Evolutionary conservation across 2,113 vertebrate genomes (phyloP).

Genomic region (Marmota monax): DNA sequence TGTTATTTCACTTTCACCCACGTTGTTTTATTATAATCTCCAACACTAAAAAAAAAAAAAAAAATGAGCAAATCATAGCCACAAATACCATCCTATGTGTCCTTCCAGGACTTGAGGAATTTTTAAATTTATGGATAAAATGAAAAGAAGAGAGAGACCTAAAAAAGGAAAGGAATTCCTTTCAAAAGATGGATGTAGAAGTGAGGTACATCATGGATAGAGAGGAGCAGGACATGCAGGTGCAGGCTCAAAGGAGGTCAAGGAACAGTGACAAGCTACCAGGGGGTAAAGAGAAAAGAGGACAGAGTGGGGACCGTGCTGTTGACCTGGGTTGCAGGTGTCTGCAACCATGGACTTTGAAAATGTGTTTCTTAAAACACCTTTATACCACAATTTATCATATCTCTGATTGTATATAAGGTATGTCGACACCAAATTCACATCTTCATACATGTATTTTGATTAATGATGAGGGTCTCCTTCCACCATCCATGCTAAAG

Average conservation of each 20-base stretch:
- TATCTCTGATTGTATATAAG: too few relatives aligned
- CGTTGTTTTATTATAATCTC: conserved; percentile 27
- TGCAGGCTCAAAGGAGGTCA: too few relatives aligned
- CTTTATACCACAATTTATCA: too few relatives aligned
- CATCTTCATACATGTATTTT: too few relatives aligned
- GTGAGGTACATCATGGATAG: neutral
- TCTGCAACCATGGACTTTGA: neutral
- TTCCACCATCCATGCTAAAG: too few relatives aligned
- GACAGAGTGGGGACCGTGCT: neutral
- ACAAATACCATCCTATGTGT: neutral
- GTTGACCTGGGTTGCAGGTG: too few relatives aligned
- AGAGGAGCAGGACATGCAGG: neutral
- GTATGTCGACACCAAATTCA: too few relatives aligned
- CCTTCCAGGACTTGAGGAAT: neutral
- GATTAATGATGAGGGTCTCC: too few relatives aligned
- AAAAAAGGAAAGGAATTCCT: neutral
- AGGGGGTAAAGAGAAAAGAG: neutral
- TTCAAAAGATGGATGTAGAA: neutral
- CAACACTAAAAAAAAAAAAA: neutral
- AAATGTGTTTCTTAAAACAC: neutral
- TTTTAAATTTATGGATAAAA: conserved; percentile 33
- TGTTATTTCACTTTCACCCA: conserved; percentile 4
- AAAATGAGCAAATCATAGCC: neutral
- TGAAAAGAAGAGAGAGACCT: conserved; percentile 35
- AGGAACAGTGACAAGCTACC: neutral